phyloP scores from a whole-genome alignment of 2,888 invertebrate genomes.

The Beris chalybata region DNA sequence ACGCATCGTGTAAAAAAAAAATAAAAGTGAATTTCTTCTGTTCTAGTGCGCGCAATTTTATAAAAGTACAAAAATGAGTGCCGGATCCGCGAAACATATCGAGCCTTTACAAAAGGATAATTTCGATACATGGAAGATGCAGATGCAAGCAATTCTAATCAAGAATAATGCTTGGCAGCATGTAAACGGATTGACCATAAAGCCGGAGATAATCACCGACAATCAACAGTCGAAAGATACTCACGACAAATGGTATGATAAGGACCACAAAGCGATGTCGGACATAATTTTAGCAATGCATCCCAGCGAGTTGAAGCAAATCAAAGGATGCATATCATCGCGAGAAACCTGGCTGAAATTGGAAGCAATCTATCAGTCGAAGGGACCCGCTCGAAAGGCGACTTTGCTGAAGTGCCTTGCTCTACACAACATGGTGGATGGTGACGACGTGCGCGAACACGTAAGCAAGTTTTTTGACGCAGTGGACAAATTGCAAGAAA shows the following conservation, averaged over 20 bases:
- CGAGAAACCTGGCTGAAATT: conserved; percentile 49
- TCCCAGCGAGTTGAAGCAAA: conserved; percentile 43
- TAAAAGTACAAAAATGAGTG: too few relatives aligned
- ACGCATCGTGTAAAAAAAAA: too few relatives aligned
- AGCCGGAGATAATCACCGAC: too few relatives aligned
- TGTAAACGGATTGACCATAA: too few relatives aligned
- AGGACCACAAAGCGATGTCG: conserved; percentile 3
- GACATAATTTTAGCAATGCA: neutral
- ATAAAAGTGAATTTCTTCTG: too few relatives aligned
- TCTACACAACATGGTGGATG: conserved; percentile 45
- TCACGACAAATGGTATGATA: neutral
- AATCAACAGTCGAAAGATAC: neutral
- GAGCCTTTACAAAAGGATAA: too few relatives aligned
- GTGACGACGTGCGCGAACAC: conserved; percentile 45
- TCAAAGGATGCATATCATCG: conserved; percentile 43
- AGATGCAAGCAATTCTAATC: too few relatives aligned
- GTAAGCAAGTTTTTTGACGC: conserved; percentile 45
- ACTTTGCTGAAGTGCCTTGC: conserved; percentile 48
- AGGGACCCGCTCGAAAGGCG: conserved; percentile 49
- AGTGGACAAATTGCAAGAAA: conserved; percentile 46
- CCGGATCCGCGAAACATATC: too few relatives aligned
- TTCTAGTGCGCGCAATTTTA: too few relatives aligned
- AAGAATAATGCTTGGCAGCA: too few relatives aligned
- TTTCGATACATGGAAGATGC: too few relatives aligned
- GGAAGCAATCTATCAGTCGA: conserved; percentile 45